Evolutionary conservation across 2,888 invertebrate species (phyloP), one percentile per base, ranked within the genome.

Genomic region (Pachycephus smyrnensis): DNA sequence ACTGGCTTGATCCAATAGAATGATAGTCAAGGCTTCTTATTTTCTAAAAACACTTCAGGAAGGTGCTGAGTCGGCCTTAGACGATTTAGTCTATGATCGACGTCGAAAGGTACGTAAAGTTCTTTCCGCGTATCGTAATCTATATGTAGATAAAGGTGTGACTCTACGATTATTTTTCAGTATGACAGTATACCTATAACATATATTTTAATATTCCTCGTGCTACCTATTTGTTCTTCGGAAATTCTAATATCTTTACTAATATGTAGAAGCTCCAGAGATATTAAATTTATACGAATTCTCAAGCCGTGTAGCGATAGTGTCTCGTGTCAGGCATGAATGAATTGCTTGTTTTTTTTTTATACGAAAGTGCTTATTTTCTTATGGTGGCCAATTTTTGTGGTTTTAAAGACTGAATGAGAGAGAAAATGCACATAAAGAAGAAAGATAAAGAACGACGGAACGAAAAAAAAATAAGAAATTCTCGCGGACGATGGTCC

Each of bases 1-100:
- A 23, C 9, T 23, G 23, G 23, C 9, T 55, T 55, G 55, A 55
- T 55, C 15, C 55, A 55, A 11, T 36, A 79, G 76, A 31, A 82
- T 82, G 81, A 77, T 82, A 12, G 78, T 83, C 33, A 85, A 82
- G 81, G 77, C 80, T 12, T 76, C 82, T 23, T 82, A 80, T 30
- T 80, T 81, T 68, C 77, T 84, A 69, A 84, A 79, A 73, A 83
- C 81, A 4, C 80, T 85, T 73, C 80, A 86, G 74, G 84, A 84
- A 77, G 79, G 83, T 73, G 80, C 81, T n/a, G 85, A 84, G 69
- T 77, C 75, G 12, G 76, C 77, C 71, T 69, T 80, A 11, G 68
- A 77, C 12, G 84, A 85, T 77, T 76, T 73, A 30, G 33, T 76
- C 11, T 69, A 80, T 12, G 80, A 80, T 69, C 75, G 55, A 37